phyloP scores from a whole-genome alignment of 2,113 vertebrate genomes.

The Noctilio leporinus region DNA sequence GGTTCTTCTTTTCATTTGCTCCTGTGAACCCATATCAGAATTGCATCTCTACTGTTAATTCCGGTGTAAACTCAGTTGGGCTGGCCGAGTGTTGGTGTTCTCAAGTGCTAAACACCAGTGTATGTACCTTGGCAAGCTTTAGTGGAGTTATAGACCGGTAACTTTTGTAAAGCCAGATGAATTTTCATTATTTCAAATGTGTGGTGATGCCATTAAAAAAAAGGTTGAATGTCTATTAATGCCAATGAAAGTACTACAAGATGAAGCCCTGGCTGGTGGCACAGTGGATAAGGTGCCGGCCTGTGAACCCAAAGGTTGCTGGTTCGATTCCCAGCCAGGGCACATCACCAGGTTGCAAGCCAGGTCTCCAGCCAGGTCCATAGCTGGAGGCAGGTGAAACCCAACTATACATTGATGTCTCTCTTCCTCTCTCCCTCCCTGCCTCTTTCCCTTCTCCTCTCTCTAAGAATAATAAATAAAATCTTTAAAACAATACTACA shows the following conservation, averaged over 20 bases:
- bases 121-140: not conserved
- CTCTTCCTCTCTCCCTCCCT: no score
- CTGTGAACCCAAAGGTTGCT: no score
- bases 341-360: no score
- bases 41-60: not conserved
- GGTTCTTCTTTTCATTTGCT: not conserved
- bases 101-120: not conserved
- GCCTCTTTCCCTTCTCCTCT: no score
- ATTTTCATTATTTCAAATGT: not conserved
- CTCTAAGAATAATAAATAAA: no score
- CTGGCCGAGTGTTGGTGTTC: not conserved
- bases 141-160: not conserved
- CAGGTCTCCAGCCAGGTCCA: no score
- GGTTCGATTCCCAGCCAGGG: no score
- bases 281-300: no score
- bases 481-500: no score
- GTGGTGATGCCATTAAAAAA: not conserved
- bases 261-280: no score
- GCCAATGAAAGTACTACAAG: not conserved
- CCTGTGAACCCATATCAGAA: not conserved
- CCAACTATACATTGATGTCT: no score
- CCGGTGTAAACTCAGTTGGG: not conserved
- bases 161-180: not conserved
- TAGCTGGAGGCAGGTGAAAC: no score
- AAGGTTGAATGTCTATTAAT: not conserved